These are phyloP conservation scores for Wiebesia pumilae DNA, from an alignment of 1,140 invertebrate genomes.

Conservation along the genomic window DNA sequence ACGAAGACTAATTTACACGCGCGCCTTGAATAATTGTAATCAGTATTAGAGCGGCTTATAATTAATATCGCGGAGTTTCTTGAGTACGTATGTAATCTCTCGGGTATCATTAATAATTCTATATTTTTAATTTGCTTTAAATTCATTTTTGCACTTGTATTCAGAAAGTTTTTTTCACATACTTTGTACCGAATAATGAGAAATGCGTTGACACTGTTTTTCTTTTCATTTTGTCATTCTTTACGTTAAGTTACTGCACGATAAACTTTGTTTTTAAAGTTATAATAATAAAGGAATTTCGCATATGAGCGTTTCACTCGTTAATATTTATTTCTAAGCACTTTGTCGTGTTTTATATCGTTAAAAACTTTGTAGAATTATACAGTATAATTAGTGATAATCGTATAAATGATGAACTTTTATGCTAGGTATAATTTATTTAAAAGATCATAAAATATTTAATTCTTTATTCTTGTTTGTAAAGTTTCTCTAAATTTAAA, in stretches of 20 bases:
- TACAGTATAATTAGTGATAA: not conserved
- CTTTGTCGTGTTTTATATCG: not conserved
- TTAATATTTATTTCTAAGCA: not conserved
- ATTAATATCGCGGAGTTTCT: constrained; percentile 28
- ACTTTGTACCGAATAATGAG: not conserved
- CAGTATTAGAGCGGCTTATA: constrained; percentile 25
- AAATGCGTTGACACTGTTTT: not conserved
- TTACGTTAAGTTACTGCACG: not conserved
- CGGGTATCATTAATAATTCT: not conserved
- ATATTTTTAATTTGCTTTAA: not conserved
- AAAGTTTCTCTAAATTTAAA: not conserved
- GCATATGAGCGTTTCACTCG: not conserved
- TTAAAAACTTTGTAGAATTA: not conserved
- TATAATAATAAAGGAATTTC: not conserved
- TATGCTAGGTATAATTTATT: not conserved
- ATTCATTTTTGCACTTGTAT: not conserved
- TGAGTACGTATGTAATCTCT: not conserved
- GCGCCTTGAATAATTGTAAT: constrained; percentile 33
- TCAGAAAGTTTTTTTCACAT: not conserved
- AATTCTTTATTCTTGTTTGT: not conserved
- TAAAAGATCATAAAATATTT: not conserved
- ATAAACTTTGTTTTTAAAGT: not conserved
- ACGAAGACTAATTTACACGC: not conserved
- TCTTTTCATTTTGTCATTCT: not conserved
- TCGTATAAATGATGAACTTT: not conserved